A percentile compares a stretch with the other conserved stretches of the same genome.
Evolutionary conservation across 2,113 vertebrate species (phyloP).

Genomic region (Nipponia nippon): DNA sequence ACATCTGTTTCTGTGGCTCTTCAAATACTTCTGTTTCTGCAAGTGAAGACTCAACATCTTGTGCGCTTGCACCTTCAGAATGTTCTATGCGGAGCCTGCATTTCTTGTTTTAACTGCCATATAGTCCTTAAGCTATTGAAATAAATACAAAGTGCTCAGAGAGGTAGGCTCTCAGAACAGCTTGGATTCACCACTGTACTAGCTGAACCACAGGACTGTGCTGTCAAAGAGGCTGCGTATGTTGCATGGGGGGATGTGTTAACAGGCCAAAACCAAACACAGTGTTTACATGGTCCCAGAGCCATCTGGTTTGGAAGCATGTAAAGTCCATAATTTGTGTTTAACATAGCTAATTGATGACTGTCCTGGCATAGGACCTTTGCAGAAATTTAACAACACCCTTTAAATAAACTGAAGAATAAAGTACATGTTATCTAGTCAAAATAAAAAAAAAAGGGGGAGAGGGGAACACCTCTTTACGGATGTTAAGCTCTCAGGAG

Average conservation of each 20-base stretch:
- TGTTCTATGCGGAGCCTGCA: background rate
- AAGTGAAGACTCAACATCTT: background rate
- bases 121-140: background rate
- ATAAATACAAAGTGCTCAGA: background rate
- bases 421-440: background rate
- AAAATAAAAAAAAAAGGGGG: background rate
- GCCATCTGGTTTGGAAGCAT: background rate
- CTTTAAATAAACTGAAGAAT: background rate
- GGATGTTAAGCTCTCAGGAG: background rate
- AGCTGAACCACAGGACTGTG: background rate
- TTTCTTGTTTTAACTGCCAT: background rate
- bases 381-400: background rate
- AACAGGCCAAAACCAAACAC: background rate
- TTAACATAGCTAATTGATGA: background rate
- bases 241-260: background rate
- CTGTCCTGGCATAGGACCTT: background rate
- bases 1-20: background rate
- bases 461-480: fast-evolving
- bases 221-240: background rate
- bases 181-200: background rate
- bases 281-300: background rate
- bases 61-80: background rate
- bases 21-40: background rate
- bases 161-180: background rate
- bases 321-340: background rate